Base-by-base conservation (phyloP, 2,888 invertebrate genomes). In the Gastracanthus pulcherrimus region DNA sequence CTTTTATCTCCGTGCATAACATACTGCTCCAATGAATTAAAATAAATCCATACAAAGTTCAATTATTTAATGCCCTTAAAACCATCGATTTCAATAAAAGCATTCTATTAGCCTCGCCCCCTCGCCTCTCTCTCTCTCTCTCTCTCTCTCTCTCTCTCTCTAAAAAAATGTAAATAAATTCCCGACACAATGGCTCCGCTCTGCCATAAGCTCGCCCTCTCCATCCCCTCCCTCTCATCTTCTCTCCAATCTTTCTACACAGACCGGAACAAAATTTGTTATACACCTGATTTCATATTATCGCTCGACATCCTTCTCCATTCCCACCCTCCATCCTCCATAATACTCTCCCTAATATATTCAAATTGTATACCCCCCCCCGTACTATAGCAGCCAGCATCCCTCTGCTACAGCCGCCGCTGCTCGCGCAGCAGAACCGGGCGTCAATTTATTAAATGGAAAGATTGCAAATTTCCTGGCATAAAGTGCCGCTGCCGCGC, bases 381-480 rank as follows among this genome's bases (percentile, higher is more conserved):
- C 80, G 85, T n/a, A n/a, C n/a, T n/a, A n/a, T n/a, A 86, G 78
- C 85, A 70, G 81, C 70, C 11, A 9, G 41, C 19, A 11, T 11
- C 19, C 4, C 4, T n/a, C 13, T 3, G 58, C n/a, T 29, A 3
- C 16, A 13, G 13, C 16, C 38, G 71, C 23, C 51, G 45, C 60
- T 38, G 58, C 48, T 9, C 16, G 38, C 3, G 26, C 26, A 3
- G 55, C 31, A 31, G 31, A 31, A 31, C 60, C 19, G 31, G 81
- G 86, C 88, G 89, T 89, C 90, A 90, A 90, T 90, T 91, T 91
- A 91, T 91, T 91, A 91, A 91, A 91, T 91, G 90, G 89, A 91
- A 90, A 91, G 90, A 91, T 91, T 90, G 91, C 91, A 91, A 91
- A 91, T 91, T 91, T 90, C 89, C 89, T 87, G 90, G 89, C 90